These are phyloP conservation scores for Homalodisca vitripennis DNA, from an alignment of 1,140 invertebrate species.

Conservation along the genomic window DNA sequence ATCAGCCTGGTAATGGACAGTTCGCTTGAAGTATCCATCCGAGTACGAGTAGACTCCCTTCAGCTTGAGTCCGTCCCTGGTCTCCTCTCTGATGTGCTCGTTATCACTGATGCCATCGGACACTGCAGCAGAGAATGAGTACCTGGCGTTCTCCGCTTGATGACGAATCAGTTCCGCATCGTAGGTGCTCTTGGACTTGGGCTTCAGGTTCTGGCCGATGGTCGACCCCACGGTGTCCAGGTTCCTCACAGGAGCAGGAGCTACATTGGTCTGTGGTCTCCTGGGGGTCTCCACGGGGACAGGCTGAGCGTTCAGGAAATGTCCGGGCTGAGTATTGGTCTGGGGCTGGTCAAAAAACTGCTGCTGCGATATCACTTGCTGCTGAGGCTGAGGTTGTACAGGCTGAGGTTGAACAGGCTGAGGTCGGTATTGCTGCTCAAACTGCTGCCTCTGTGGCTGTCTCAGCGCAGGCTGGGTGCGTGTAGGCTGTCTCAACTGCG, in stretches of 20 bases:
- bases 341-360: constrained; percentile 20
- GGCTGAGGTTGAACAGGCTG: too few species aligned
- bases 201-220: background rate
- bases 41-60: constrained; percentile 56
- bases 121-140: constrained; percentile 51
- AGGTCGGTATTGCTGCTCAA: background rate
- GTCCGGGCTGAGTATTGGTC: constrained; percentile 15
- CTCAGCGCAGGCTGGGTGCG: background rate
- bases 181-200: background rate
- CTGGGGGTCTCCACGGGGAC: constrained; percentile 12
- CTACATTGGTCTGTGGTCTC: constrained; percentile 28
- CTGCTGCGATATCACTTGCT: background rate
- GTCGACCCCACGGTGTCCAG: background rate
- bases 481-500: background rate
- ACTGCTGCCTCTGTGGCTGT: constrained; percentile 1
- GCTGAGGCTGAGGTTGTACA: background rate
- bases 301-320: background rate
- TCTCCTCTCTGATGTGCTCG: constrained; percentile 51
- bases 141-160: constrained; percentile 48
- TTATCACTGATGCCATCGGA: constrained; percentile 55
- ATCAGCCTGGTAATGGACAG: constrained; percentile 57
- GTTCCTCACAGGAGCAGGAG: background rate
- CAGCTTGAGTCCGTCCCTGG: constrained; percentile 52
- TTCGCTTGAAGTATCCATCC: constrained; percentile 56
- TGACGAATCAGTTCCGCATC: constrained; percentile 14